phyloP scores from a whole-genome alignment of 1,140 invertebrate genomes.

The Lethocerus indicus region DNA sequence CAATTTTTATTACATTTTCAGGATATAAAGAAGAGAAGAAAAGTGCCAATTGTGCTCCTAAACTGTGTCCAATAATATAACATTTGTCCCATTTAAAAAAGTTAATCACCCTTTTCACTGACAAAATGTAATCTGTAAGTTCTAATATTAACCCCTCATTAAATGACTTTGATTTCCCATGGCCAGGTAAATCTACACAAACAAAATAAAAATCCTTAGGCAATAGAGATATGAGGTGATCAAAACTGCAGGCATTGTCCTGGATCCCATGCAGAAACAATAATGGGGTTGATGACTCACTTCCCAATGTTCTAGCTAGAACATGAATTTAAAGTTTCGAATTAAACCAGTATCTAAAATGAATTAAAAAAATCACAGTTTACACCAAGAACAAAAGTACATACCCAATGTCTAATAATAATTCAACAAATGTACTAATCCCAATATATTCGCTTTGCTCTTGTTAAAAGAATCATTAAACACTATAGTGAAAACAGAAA shows the following conservation, averaged over 20 bases:
- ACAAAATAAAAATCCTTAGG: slow-evolving; percentile 38
- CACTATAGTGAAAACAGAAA: no score
- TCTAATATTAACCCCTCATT: slow-evolving; percentile 30
- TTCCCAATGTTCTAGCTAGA: slow-evolving; percentile 44
- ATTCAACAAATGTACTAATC: no score
- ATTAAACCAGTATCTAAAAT: no score
- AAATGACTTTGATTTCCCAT: slow-evolving; percentile 45
- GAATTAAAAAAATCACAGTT: no score
- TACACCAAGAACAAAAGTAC: no score
- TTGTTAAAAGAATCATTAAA: no score
- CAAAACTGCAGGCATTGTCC: slow-evolving; percentile 49
- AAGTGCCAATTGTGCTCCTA: slow-evolving; percentile 31
- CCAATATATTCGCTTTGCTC: no score
- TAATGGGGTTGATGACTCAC: slow-evolving; percentile 28
- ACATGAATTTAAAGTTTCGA: slow-evolving; percentile 3
- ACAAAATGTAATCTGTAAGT: slow-evolving; percentile 27
- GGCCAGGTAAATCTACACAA: slow-evolving; percentile 47
- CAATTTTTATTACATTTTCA: slow-evolving; percentile 28
- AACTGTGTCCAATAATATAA: slow-evolving; percentile 36
- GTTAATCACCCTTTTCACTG: slow-evolving; percentile 32
- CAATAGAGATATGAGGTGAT: slow-evolving; percentile 37
- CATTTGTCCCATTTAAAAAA: slow-evolving; percentile 36
- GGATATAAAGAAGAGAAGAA: slow-evolving; percentile 31
- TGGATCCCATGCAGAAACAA: slow-evolving; percentile 40
- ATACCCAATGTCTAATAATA: no score